Evolutionary conservation across 2,797 vertebrate species (phyloP).

Genomic region (Kryptolebias ocellatus): DNA sequence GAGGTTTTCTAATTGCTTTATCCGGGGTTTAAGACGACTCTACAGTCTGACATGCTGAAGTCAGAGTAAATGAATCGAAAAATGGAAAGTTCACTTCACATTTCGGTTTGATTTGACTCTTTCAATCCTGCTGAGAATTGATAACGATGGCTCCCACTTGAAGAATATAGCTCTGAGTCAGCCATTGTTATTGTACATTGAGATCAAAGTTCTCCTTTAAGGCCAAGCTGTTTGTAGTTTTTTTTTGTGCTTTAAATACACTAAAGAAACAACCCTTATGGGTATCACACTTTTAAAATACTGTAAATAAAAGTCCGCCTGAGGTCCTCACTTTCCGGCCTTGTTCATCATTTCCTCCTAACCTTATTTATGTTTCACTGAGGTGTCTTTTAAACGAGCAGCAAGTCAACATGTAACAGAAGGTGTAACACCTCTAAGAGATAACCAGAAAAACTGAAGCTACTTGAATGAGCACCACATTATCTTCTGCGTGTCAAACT

Average conservation of each 20-base stretch:
- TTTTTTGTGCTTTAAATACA: not conserved
- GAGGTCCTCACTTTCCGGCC: too few species aligned
- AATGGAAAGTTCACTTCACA: not conserved
- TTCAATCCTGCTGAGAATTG: not conserved
- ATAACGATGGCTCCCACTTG: not conserved
- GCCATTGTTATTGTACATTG: not conserved
- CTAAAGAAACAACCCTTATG: not conserved
- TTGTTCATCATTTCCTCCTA: too few species aligned
- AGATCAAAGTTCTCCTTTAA: slow-evolving; percentile 5
- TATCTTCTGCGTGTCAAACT: too few species aligned
- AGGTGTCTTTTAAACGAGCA: too few species aligned
- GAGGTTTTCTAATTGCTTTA: slow-evolving; percentile 17
- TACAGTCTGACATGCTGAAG: slow-evolving; percentile 2
- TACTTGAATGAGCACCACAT: too few species aligned
- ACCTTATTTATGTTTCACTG: too few species aligned
- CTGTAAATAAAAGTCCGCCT: not conserved
- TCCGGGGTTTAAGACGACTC: slow-evolving; percentile 6
- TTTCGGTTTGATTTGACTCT: slow-evolving; percentile 2
- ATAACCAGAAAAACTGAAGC: too few species aligned
- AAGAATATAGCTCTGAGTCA: not conserved
- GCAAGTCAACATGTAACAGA: too few species aligned
- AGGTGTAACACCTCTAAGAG: too few species aligned
- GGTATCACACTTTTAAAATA: not conserved
- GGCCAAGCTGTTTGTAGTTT: not conserved
- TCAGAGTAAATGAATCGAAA: not conserved